Percentiles rank a stretch among this genome's conserved stretches.
Evolutionary conservation across 2,113 vertebrate species (phyloP).

Genomic region (Ciconia boyciana): DNA sequence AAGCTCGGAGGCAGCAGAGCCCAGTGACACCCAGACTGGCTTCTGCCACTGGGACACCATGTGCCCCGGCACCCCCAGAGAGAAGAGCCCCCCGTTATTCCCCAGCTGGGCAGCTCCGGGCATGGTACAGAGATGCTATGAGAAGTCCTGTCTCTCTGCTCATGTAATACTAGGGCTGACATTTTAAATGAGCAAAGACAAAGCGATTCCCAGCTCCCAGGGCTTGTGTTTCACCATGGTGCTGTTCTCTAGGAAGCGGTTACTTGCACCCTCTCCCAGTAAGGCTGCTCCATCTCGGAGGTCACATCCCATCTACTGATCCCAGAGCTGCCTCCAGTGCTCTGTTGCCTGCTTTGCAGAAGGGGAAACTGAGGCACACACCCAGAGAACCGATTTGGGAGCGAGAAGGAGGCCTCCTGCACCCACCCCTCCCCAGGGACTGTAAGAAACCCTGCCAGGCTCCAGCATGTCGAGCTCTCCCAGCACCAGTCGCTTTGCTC

Average conservation of each 20-base stretch:
- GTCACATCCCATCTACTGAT: neutral
- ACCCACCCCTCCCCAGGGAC: neutral
- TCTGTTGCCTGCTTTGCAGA: neutral
- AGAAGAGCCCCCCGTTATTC: neutral
- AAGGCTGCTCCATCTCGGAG: fast-evolving
- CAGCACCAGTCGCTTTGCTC: fast-evolving
- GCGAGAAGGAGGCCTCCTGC: too few species aligned
- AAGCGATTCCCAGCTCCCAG: neutral
- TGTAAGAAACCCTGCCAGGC: neutral
- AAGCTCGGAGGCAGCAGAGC: neutral
- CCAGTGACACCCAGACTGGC: neutral
- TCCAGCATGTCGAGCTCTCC: neutral
- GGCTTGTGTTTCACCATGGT: neutral
- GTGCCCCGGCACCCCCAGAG: neutral
- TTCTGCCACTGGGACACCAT: neutral
- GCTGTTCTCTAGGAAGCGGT: neutral
- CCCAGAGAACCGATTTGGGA: neutral
- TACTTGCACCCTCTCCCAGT: neutral
- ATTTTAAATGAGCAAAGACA: neutral
- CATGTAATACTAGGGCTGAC: neutral
- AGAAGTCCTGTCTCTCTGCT: neutral
- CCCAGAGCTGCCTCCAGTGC: neutral
- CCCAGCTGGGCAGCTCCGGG: neutral
- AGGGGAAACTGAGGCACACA: neutral
- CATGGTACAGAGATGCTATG: fast-evolving